These are phyloP conservation scores for Blera fallax DNA, from an alignment of 2,888 invertebrate species.

Conservation along the genomic window DNA sequence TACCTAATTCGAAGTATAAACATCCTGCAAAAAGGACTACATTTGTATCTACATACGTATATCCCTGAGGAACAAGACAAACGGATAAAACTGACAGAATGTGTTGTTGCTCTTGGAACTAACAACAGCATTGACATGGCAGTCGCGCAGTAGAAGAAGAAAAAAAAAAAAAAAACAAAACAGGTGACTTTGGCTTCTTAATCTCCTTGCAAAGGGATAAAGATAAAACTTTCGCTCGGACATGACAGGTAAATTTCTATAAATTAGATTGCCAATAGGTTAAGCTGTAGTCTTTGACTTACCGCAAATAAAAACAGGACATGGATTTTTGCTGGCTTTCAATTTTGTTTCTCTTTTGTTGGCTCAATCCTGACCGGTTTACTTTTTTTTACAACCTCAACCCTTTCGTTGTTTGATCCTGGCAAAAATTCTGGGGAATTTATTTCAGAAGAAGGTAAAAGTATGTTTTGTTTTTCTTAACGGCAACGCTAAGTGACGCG, in stretches of 20 bases:
- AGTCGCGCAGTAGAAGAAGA: background rate
- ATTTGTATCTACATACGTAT: no score
- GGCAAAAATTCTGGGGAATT: slow-evolving; percentile 19
- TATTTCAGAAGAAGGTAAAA: background rate
- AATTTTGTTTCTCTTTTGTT: slow-evolving; percentile 8
- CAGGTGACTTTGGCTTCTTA: slow-evolving; percentile 61
- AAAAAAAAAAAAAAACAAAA: no score
- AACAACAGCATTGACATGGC: slow-evolving; percentile 24
- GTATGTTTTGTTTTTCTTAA: slow-evolving; percentile 6
- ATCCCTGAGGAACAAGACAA: slow-evolving; percentile 33
- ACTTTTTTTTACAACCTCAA: slow-evolving; percentile 29
- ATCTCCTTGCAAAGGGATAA: slow-evolving; percentile 64
- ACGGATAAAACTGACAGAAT: slow-evolving; percentile 50
- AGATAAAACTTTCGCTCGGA: slow-evolving; percentile 47
- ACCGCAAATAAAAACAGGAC: slow-evolving; percentile 23
- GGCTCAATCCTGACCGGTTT: background rate
- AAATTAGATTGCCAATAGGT: slow-evolving; percentile 68
- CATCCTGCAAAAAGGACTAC: slow-evolving; percentile 36
- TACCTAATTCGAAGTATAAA: slow-evolving; percentile 49
- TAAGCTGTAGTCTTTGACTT: slow-evolving; percentile 65
- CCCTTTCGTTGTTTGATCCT: slow-evolving; percentile 52
- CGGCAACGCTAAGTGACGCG: slow-evolving; percentile 4
- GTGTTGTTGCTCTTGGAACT: slow-evolving; percentile 16
- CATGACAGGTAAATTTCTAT: slow-evolving; percentile 47
- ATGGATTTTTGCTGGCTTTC: slow-evolving; percentile 16